Base-by-base conservation (phyloP, 1,140 invertebrate species). In the Scaptodrosophila lebanonensis region DNA sequence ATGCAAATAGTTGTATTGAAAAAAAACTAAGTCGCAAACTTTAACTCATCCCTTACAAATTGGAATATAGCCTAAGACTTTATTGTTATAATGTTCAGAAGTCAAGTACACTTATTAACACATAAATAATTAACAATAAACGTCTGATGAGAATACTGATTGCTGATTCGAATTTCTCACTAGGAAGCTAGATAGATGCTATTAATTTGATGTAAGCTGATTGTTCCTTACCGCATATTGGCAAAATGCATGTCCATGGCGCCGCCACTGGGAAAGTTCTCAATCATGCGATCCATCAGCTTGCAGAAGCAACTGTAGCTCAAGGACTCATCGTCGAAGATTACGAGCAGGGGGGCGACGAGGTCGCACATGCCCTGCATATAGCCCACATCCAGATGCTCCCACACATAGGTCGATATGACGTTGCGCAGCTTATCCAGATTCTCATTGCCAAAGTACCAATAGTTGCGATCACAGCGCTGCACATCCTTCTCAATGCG, bases 371-470 rank as follows among this genome's bases (percentile, higher is more conserved):
- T 98, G 87, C 97, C 93, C 87, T 95, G 93, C 90, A 95, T 94
- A 86, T 95, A 95, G 4, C 97, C 97, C 42, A 95, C 91, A 35
- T 97, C 95, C 59, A 98, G 88, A 79, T 98, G 94, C 86, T 97
- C 94, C 95, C 96, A 98, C 16, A 98, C 96, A 88, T 96, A 97
- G 91, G 96, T 98, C 92, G 95, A 97, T 93, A 98, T 98, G 33
- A 98, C 93, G 88, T 98, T 97, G 32, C 96, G 89, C n/a, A 98
- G 87, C 87, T 97, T 97, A 59, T 98, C 95, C 59, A 98, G 88
- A 89, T 98, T 98, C 52, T 93, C 91, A 29, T 92, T 90, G 9
- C 90, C 91, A 87, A 98, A 98, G 87, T 97, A 98, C 87, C 92
- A 93, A 85, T 97, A 96, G 85, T 97, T 97, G 44, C 97, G 88